Percentiles rank a stretch among this genome's conserved stretches.
phyloP scores from a whole-genome alignment of 2,797 vertebrate species.

The Periparus ater region DNA sequence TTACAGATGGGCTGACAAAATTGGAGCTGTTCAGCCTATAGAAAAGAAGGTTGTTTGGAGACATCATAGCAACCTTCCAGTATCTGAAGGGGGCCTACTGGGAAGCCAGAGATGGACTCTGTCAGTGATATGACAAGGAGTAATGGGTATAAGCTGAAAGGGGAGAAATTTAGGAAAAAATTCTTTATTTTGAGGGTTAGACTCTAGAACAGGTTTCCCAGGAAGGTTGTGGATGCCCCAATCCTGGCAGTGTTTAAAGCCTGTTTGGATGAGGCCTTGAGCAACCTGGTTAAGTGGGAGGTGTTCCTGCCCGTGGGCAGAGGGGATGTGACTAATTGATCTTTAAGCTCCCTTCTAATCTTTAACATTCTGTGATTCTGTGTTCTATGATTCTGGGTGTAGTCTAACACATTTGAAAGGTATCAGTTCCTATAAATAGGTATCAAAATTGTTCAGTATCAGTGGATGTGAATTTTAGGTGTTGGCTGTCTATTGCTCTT shows the following conservation, averaged over 20 bases:
- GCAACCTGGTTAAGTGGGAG: not conserved
- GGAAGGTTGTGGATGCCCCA: not conserved
- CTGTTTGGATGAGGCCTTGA: not conserved
- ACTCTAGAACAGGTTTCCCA: not conserved
- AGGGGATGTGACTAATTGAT: too few species aligned
- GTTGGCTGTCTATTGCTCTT: not conserved
- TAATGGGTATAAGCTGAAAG: not conserved
- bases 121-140: not conserved
- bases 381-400: not conserved
- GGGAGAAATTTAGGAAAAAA: not conserved
- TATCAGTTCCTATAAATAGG: not conserved
- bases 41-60: not conserved
- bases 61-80: not conserved
- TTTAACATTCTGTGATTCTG: not conserved
- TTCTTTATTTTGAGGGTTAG: not conserved
- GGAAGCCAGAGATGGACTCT: not conserved
- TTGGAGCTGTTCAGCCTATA: too few species aligned
- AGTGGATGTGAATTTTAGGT: not conserved
- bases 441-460: not conserved
- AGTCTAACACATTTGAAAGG: not conserved
- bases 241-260: not conserved
- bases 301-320: rapidly evolving
- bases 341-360: not conserved
- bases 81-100: not conserved
- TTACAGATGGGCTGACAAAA: not conserved